Base-by-base conservation (phyloP, 2,113 vertebrate genomes). In the Spizaetus ornatus region DNA sequence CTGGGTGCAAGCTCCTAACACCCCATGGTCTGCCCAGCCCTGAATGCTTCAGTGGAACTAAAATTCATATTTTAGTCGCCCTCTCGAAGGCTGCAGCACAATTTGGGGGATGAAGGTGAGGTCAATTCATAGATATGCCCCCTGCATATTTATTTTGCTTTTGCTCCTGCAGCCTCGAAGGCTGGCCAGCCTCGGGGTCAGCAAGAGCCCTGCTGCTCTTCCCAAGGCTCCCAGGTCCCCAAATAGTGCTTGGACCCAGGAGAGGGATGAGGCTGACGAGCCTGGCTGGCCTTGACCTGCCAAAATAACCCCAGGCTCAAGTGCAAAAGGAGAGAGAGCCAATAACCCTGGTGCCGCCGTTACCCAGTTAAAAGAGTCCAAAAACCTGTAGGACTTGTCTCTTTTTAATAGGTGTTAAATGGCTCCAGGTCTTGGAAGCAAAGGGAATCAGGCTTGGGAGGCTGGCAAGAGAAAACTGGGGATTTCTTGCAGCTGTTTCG, bases 121-220 rank as follows among this genome's bases (percentile, higher is more conserved):
- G 42, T 38, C 27, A 69, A 38, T 31, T 56, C n/a, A 25, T n/a
- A 56, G 69, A n/a, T 21, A 9, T n/a, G 6, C 6, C 16, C 52
- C 16, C 25, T 43, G 21, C 7, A 1, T 27, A 14, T 82, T 62
- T 76, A 43, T 70, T 76, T 70, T 34, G 48, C n/a, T 26, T 62
- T 81, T 19, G 21, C 14, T 45, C 26, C 48, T 38, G 58, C 36
- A 63, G 18, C 21, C 70, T 36, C 5, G 1, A 56, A 59, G 59
- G 27, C 32, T n/a, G 25, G 32, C 7, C 0, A 0, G 16, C 12
- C 53, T 62, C 0, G 0, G n/a, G 47, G 26, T 27, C 62, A 26
- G 42, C 34, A 42, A 62, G 23, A 62, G 12, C 36, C 70, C n/a
- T 43, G 38, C 34, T 40, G 43, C 43, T 62, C 22, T 20, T 40